These are phyloP conservation scores for Blomia tropicalis DNA, from an alignment of 2,888 invertebrate species.

Conservation along the genomic window DNA sequence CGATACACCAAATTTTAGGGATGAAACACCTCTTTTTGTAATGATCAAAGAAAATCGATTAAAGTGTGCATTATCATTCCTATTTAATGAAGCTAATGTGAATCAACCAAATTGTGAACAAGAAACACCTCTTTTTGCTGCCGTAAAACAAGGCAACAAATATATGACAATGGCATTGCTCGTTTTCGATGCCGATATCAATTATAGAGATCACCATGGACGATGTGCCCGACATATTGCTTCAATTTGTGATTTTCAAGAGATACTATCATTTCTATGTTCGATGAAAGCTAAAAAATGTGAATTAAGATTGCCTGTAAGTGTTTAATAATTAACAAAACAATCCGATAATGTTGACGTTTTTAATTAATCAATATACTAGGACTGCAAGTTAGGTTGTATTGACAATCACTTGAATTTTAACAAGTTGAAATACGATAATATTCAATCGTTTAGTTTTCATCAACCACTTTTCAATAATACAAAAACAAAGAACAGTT, in stretches of 20 bases:
- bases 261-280: too few relatives aligned
- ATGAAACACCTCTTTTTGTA: slow-evolving; percentile 45
- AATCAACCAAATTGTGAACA: not conserved
- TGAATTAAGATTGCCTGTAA: too few relatives aligned
- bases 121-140: slow-evolving; percentile 60
- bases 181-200: slow-evolving; percentile 68
- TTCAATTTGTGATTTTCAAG: not conserved
- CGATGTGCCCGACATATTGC: not conserved
- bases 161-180: slow-evolving; percentile 50
- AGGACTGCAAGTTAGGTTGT: too few relatives aligned
- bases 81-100: slow-evolving; percentile 12
- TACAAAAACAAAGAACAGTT: too few relatives aligned
- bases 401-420: too few relatives aligned
- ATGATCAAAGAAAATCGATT: slow-evolving; percentile 13
- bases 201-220: slow-evolving; percentile 42
- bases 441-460: too few relatives aligned
- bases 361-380: too few relatives aligned
- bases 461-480: too few relatives aligned
- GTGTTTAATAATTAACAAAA: too few relatives aligned
- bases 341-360: too few relatives aligned
- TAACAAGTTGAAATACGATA: too few relatives aligned
- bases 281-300: too few relatives aligned
- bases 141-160: slow-evolving; percentile 37
- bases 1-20: slow-evolving; percentile 62
- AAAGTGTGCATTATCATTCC: slow-evolving; percentile 15